Conservation (phyloP, 2,888 invertebrate species). For the Cactoblastis cactorum region DNA sequence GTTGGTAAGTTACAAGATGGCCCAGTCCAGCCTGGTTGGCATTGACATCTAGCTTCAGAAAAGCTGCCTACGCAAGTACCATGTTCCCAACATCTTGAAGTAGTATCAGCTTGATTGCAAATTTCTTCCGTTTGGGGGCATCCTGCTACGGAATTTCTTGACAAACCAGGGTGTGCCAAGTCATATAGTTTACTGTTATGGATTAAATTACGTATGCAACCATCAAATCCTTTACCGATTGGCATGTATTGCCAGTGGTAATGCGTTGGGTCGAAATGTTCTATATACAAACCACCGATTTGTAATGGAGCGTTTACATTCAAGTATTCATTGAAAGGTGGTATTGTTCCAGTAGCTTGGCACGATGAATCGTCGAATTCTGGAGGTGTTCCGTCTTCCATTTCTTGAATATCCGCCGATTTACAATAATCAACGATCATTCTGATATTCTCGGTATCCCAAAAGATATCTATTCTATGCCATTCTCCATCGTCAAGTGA, state of each 20-base stretch:
- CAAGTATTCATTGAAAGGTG: conserved; percentile 96
- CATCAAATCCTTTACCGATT: conserved; percentile 94
- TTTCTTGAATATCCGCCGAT: conserved; percentile 91
- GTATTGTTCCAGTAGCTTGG: conserved; percentile 93
- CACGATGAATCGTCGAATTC: conserved; percentile 94
- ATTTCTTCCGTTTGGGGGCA: conserved; percentile 96
- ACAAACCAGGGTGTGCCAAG: conserved; percentile 94
- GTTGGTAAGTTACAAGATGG: conserved; percentile 92
- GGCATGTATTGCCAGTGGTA: conserved; percentile 96
- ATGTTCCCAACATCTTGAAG: conserved; percentile 93
- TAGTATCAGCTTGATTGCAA: conserved; percentile 92
- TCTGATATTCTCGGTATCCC: conserved; percentile 95
- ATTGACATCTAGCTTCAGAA: conserved; percentile 93
- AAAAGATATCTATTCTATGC: conserved; percentile 97
- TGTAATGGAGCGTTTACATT: conserved; percentile 97
- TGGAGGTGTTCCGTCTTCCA: conserved; percentile 93
- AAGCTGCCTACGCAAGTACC: conserved; percentile 96
- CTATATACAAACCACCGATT: conserved; percentile 94
- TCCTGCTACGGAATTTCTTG: conserved; percentile 91
- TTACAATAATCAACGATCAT: conserved; percentile 96
- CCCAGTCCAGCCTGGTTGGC: conserved; percentile 97
- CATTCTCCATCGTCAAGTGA: conserved; percentile 97
- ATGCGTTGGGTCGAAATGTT: conserved; percentile 92
- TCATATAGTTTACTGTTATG: conserved; percentile 98
- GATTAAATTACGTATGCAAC: conserved; percentile 96